These are phyloP conservation scores for Leptopilina clavipes DNA, from an alignment of 1,140 invertebrate species.

Conservation along the genomic window DNA sequence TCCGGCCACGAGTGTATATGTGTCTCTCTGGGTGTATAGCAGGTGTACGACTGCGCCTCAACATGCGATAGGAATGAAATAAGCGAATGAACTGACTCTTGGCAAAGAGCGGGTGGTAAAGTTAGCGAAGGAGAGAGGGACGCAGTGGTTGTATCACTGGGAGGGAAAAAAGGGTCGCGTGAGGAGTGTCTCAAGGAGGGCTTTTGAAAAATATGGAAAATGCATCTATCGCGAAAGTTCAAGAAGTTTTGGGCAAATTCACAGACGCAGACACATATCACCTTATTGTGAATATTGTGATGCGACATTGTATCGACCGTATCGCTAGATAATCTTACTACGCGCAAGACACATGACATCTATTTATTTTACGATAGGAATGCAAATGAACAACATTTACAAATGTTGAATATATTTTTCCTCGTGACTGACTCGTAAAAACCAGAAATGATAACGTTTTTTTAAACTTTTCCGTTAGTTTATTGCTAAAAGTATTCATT, in stretches of 20 bases:
- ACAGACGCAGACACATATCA: background rate
- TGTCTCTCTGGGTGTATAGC: background rate
- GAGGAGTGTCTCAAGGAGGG: too few species aligned
- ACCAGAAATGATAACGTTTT: too few species aligned
- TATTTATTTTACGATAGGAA: conserved; percentile 25
- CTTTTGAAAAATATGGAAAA: background rate
- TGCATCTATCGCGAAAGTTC: background rate
- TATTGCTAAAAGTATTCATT: too few species aligned
- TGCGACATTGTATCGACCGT: conserved; percentile 62
- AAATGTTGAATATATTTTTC: background rate
- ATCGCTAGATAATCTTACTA: conserved; percentile 60
- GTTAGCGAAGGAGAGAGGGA: background rate
- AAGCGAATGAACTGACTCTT: background rate
- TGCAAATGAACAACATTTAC: conserved; percentile 37
- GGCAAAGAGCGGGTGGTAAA: background rate
- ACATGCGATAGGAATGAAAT: background rate
- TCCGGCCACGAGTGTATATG: background rate
- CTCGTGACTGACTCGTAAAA: too few species aligned
- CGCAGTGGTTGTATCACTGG: background rate
- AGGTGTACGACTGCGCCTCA: conserved; percentile 32
- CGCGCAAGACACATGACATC: conserved; percentile 45
- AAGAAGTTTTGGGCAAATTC: conserved; percentile 23
- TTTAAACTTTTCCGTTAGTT: too few species aligned
- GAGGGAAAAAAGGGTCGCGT: background rate
- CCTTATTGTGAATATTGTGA: too few species aligned